These are phyloP conservation scores for Sitobion miscanthi DNA, from an alignment of 1,140 invertebrate species.

Conservation along the genomic window DNA sequence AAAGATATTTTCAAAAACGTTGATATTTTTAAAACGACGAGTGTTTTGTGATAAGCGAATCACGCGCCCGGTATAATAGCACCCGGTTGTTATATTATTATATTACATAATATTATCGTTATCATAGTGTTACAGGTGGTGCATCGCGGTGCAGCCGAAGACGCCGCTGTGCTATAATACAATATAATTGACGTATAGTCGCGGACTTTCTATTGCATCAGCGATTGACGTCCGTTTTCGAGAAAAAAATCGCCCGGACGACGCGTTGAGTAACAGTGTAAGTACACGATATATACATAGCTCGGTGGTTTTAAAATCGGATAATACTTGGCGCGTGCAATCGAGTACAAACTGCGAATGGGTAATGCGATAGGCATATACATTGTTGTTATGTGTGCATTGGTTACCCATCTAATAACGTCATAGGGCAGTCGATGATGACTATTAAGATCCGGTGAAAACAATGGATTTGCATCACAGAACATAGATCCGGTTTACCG, in stretches of 20 bases:
- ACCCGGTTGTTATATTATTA: not conserved
- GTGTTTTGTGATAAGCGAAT: not conserved
- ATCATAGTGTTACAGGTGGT: not conserved
- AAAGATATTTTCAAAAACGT: not conserved
- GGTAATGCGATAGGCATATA: not conserved
- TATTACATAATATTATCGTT: not conserved
- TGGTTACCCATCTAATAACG: conserved; percentile 22
- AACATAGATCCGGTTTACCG: conserved; percentile 51
- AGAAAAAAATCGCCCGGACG: not conserved
- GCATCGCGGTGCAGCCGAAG: not conserved
- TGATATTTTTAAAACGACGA: not conserved
- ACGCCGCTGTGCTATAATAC: not conserved
- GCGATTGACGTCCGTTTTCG: not conserved
- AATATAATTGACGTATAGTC: not conserved
- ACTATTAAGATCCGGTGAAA: conserved; percentile 53
- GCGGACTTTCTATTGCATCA: not conserved
- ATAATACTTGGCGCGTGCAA: not conserved
- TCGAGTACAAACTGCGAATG: not conserved
- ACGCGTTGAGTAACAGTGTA: not conserved
- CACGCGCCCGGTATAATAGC: not conserved
- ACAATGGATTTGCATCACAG: conserved; percentile 47
- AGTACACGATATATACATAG: not conserved
- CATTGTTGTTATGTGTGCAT: not conserved
- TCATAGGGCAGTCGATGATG: conserved; percentile 27
- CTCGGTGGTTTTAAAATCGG: not conserved